Evolutionary conservation across 2,888 invertebrate genomes (phyloP).

Genomic region (Gryllus longicercus): DNA sequence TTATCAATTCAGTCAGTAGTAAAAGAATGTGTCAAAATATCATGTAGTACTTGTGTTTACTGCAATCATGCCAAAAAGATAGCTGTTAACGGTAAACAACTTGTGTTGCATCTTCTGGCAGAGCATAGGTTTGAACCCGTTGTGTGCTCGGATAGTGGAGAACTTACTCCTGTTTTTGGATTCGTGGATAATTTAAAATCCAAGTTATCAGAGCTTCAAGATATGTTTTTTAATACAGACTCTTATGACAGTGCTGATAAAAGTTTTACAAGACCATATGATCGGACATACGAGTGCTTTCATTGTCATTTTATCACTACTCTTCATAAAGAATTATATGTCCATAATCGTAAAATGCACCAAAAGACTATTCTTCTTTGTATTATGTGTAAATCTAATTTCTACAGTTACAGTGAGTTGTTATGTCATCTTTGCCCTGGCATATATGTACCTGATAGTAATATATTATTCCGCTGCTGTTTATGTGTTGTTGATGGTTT

Average conservation of each 20-base stretch:
- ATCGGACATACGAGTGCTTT: slow-evolving; percentile 78
- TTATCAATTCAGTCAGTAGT: slow-evolving; percentile 68
- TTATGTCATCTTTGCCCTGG: slow-evolving; percentile 85
- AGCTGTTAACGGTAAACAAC: slow-evolving; percentile 76
- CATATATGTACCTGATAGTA: slow-evolving; percentile 57
- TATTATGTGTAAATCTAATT: slow-evolving; percentile 83
- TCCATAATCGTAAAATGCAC: slow-evolving; percentile 84
- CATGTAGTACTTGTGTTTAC: slow-evolving; percentile 70
- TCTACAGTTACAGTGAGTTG: slow-evolving; percentile 83
- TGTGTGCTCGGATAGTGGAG: slow-evolving; percentile 46
- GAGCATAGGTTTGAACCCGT: slow-evolving; percentile 77
- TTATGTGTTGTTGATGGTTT: slow-evolving; percentile 72
- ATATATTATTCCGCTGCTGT: slow-evolving; percentile 75
- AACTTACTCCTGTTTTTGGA: slow-evolving; percentile 47
- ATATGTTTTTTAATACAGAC: slow-evolving; percentile 68
- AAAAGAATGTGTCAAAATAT: slow-evolving; percentile 68
- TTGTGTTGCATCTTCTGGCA: slow-evolving; percentile 73
- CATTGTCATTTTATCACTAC: slow-evolving; percentile 75
- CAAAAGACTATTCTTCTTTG: slow-evolving; percentile 77
- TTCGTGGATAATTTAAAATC: slow-evolving; percentile 65
- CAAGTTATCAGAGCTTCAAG: slow-evolving; percentile 59
- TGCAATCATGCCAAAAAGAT: slow-evolving; percentile 84
- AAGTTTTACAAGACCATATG: slow-evolving; percentile 55
- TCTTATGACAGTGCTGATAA: slow-evolving; percentile 63
- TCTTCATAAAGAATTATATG: slow-evolving; percentile 78